Conservation (phyloP, 1,140 invertebrate genomes). For the Lasioglossum albipes region DNA sequence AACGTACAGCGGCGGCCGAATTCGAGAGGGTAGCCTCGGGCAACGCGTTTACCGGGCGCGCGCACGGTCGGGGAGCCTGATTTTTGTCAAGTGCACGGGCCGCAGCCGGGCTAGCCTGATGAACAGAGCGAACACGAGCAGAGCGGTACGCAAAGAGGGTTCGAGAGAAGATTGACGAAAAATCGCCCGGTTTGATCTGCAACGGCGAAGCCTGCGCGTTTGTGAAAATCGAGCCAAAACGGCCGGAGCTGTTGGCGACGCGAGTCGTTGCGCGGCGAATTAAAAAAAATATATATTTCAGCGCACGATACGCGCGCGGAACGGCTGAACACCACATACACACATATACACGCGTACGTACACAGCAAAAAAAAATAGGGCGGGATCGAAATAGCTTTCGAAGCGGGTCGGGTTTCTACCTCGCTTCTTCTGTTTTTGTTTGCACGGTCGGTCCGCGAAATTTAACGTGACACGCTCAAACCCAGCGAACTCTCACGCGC, state of each 20-base stretch:
- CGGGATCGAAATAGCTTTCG: constrained; percentile 1
- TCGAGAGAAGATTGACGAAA: neutral
- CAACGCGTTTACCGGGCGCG: neutral
- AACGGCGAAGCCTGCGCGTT: constrained; percentile 35
- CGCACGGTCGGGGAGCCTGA: constrained; percentile 37
- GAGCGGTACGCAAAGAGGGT: neutral
- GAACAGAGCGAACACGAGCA: neutral
- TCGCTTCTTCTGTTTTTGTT: constrained; percentile 9
- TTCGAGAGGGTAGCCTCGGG: constrained; percentile 25
- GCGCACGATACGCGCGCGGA: neutral
- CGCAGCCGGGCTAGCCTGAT: neutral
- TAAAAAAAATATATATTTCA: neutral
- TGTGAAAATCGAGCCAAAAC: constrained; percentile 36
- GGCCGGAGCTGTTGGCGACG: neutral
- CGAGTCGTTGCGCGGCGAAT: neutral
- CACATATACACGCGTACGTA: too few relatives aligned
- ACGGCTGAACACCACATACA: too few relatives aligned
- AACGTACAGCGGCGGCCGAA: constrained; percentile 29
- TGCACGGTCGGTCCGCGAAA: neutral
- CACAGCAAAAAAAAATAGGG: neutral
- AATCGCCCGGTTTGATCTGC: constrained; percentile 17
- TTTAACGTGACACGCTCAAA: constrained; percentile 15
- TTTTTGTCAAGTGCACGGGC: constrained; percentile 59
- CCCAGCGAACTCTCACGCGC: neutral
- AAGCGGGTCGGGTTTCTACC: constrained; percentile 2